phyloP scores from a whole-genome alignment of 2,888 invertebrate species.

The Lasioglossum calceatum region DNA sequence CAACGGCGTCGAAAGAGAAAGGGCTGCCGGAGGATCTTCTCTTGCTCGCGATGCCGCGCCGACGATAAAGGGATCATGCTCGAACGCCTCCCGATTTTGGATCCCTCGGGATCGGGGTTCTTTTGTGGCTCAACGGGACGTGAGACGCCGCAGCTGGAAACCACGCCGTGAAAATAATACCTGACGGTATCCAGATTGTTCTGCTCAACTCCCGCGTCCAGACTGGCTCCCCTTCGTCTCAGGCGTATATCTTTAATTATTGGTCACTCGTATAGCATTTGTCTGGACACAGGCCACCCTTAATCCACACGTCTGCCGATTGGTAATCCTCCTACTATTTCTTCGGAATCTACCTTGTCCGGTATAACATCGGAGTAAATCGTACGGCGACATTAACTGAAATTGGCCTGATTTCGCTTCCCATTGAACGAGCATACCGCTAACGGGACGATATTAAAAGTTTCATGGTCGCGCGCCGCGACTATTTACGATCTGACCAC shows the following conservation, averaged over 20 bases:
- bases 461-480: not conserved
- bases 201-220: not conserved
- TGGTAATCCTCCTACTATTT: not conserved
- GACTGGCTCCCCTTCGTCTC: constrained; percentile 8
- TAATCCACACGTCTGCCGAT: not conserved
- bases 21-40: constrained; percentile 26
- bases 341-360: not conserved
- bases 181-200: not conserved
- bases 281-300: not conserved
- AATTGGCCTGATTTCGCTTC: not conserved
- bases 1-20: not conserved
- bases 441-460: not conserved
- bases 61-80: constrained; percentile 71
- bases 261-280: not conserved
- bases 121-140: constrained; percentile 58
- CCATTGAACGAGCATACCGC: not conserved
- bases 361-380: not conserved
- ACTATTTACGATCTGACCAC: not conserved
- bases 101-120: constrained; percentile 23
- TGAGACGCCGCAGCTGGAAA: constrained; percentile 18
- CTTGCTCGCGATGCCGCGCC: constrained; percentile 41
- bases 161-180: constrained; percentile 8
- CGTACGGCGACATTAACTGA: not conserved
- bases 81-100: constrained; percentile 66
- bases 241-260: not conserved